Evolutionary conservation across 2,888 invertebrate species (phyloP), one percentile per base, ranked within the genome.

Genomic region (Branchipolynoe longqiensis): DNA sequence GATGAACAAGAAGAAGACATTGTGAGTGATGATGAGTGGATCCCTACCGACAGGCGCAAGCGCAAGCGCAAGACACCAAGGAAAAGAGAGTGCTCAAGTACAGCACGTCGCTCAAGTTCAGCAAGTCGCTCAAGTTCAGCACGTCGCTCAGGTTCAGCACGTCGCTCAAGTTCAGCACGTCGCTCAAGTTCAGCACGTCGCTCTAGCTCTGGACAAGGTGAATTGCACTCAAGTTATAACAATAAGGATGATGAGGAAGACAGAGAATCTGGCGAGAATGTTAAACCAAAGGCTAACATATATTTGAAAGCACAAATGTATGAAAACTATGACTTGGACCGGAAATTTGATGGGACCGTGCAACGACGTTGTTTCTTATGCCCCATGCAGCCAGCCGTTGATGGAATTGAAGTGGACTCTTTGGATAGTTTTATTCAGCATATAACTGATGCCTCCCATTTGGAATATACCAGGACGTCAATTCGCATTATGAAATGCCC

Each of bases 401-500:
- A 8, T 2, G 18, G 14, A 1, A 18, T 3, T 18, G 28, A 41
- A 8, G 25, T 54, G 0, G 31, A 41, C 3, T 48, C 48, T 14
- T 33, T 78, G 1, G 78, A 41, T n/a, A 48, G 22, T 54, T 78
- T 78, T 25, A 54, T 78, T 25, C 28, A 78, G 25, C 78, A 78
- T 31, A 28, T 78, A 28, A 54, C 54, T 4, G 28, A 41, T 28
- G 41, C 48, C 4, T 14, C 41, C 28, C 78, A 78, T 28, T 18
- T 78, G 18, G 48, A 41, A 25, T 48, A 48, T 12, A 41, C n/a
- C 6, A 78, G 28, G 48, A n/a, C 8, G 4, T 18, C 31, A 62
- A n/a, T 6, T 1, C 54, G 78, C 6, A 31, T 78, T 25, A 41
- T 78, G 1, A 40, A 22, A 3, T 78, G 78, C 48, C 78, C 78